phyloP scores from a whole-genome alignment of 2,113 vertebrate genomes.

The Rynchops niger region DNA sequence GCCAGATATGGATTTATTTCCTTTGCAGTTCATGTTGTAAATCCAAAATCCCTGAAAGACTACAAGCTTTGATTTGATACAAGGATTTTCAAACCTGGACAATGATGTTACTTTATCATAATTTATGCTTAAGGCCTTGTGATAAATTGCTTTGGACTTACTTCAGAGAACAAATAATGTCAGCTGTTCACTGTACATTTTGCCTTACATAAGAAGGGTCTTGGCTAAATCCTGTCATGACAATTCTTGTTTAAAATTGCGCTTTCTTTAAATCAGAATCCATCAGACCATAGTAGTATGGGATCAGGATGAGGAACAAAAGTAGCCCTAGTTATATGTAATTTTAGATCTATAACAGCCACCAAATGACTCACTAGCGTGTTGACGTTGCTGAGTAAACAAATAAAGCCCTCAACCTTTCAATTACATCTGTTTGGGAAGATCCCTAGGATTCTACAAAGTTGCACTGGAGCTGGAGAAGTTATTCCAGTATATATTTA shows the following conservation, averaged over 20 bases:
- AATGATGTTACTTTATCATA: background rate
- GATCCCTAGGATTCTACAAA: background rate
- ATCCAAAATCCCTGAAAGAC: background rate
- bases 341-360: background rate
- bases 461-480: background rate
- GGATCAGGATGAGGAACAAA: background rate
- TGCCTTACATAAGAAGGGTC: background rate
- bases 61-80: background rate
- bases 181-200: background rate
- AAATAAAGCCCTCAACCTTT: background rate
- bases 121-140: background rate
- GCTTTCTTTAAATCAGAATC: background rate
- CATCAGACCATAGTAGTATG: background rate
- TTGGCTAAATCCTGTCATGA: background rate
- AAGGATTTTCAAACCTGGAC: background rate
- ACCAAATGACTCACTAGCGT: background rate
- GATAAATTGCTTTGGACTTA: background rate
- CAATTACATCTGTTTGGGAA: conserved; percentile 13
- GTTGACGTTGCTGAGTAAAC: background rate
- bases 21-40: background rate
- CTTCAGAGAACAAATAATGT: background rate
- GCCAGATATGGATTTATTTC: background rate
- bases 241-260: background rate
- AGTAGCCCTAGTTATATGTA: background rate
- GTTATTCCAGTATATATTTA: background rate